Evolutionary conservation across 2,797 vertebrate species (phyloP).

Genomic region (Poecile montanus): DNA sequence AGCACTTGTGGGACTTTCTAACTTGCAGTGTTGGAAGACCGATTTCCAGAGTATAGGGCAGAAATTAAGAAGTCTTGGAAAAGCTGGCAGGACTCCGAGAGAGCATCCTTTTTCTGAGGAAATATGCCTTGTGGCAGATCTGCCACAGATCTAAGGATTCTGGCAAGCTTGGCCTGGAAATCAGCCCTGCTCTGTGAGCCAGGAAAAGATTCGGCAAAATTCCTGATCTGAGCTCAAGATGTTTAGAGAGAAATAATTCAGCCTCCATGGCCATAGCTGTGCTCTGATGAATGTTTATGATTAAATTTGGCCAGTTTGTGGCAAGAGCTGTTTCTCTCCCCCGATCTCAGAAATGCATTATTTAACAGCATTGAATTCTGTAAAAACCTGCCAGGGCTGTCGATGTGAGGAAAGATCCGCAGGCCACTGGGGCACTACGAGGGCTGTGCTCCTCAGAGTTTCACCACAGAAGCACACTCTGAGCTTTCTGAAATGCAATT

Average conservation of each 20-base stretch:
- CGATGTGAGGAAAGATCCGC: background rate
- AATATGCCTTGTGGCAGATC: background rate
- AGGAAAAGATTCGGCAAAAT: background rate
- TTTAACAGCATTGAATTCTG: background rate
- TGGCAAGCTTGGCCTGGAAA: background rate
- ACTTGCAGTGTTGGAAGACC: background rate
- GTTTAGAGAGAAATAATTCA: background rate
- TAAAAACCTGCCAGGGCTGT: background rate
- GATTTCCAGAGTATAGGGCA: background rate
- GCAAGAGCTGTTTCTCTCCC: accelerated
- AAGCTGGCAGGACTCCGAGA: background rate
- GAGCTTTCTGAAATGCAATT: accelerated
- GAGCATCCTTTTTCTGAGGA: background rate
- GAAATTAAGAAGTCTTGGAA: constrained; percentile 8
- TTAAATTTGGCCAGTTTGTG: background rate
- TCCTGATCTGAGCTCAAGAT: background rate
- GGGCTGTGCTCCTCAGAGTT: background rate
- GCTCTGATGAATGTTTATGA: background rate
- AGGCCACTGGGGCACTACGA: accelerated
- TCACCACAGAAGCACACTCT: accelerated
- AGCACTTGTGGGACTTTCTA: background rate
- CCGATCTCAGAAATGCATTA: background rate
- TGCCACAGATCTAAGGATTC: background rate
- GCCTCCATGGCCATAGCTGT: background rate
- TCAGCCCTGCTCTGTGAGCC: background rate